A percentile compares a stretch with the other conserved stretches of the same genome.
Evolutionary conservation across 2,113 vertebrate species (phyloP).

Genomic region (Picathartes gymnocephalus): DNA sequence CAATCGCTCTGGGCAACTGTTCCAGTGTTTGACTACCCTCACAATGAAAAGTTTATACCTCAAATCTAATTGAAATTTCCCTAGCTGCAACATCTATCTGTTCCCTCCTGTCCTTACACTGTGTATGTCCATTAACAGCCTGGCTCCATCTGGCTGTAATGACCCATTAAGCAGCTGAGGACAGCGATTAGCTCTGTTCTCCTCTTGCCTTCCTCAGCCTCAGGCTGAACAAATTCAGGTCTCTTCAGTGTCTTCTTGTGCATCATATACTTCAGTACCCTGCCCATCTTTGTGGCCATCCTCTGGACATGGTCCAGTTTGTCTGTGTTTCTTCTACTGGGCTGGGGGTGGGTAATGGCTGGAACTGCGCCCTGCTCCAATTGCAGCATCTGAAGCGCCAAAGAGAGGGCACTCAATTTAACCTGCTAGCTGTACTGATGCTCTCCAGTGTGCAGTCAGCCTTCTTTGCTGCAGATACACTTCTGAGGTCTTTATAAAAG

Average conservation of each 20-base stretch:
- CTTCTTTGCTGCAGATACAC: not conserved
- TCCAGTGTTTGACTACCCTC: not conserved
- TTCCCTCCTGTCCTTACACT: not conserved
- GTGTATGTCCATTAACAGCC: not conserved
- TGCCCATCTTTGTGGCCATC: not conserved
- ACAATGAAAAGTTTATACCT: not conserved
- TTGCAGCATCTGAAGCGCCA: not conserved
- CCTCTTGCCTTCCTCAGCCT: not conserved
- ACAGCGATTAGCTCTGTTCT: slow-evolving; percentile 7
- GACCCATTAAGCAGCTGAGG: slow-evolving; percentile 15
- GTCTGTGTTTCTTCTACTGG: not conserved
- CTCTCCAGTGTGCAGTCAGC: not conserved
- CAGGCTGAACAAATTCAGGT: not conserved
- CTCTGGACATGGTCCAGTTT: not conserved
- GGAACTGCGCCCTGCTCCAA: not conserved
- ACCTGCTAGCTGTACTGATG: not conserved
- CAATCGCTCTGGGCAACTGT: not conserved
- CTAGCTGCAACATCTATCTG: not conserved
- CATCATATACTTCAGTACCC: not conserved
- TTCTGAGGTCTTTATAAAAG: not conserved
- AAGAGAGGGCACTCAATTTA: not conserved
- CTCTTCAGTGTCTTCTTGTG: not conserved
- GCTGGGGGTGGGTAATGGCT: not conserved
- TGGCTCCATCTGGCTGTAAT: slow-evolving; percentile 24
- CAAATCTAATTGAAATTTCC: slow-evolving; percentile 15